Percentiles rank a stretch among this genome's conserved stretches.
Evolutionary conservation across 2,888 invertebrate species (phyloP).

Genomic region (Beris chalybata): DNA sequence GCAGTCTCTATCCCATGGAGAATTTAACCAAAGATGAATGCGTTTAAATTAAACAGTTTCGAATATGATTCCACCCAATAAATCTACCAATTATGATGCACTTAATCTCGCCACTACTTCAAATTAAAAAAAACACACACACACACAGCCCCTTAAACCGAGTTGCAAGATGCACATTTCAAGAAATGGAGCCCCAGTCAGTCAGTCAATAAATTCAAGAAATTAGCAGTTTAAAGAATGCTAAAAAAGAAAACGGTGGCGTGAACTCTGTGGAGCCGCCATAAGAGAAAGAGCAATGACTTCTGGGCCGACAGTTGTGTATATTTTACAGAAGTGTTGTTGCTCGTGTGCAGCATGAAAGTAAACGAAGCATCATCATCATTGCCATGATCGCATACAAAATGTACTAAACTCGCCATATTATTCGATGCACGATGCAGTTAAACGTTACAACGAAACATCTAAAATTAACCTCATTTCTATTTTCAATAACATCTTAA

Average conservation of each 20-base stretch:
- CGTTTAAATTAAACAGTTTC: too few species aligned
- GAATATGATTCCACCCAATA: too few species aligned
- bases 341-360: not conserved
- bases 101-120: too few species aligned
- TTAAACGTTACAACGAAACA: conserved; percentile 21
- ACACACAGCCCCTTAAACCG: too few species aligned
- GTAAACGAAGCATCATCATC: too few species aligned
- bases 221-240: conserved; percentile 14
- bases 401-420: too few species aligned
- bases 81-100: too few species aligned
- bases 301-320: conserved; percentile 22
- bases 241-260: conserved; percentile 1
- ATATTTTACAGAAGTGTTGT: conserved; percentile 16
- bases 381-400: too few species aligned
- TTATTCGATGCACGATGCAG: not conserved
- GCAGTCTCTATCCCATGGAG: too few species aligned
- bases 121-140: too few species aligned
- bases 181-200: not conserved
- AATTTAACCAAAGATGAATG: too few species aligned
- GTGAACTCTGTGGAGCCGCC: not conserved
- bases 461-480: conserved; percentile 32
- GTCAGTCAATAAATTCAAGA: conserved; percentile 9
- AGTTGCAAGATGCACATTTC: too few species aligned
- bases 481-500: conserved; percentile 27
- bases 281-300: conserved; percentile 22